These are phyloP conservation scores for Caenorhabditis tropicalis DNA, from an alignment of 1,140 invertebrate species.

Conservation along the genomic window DNA sequence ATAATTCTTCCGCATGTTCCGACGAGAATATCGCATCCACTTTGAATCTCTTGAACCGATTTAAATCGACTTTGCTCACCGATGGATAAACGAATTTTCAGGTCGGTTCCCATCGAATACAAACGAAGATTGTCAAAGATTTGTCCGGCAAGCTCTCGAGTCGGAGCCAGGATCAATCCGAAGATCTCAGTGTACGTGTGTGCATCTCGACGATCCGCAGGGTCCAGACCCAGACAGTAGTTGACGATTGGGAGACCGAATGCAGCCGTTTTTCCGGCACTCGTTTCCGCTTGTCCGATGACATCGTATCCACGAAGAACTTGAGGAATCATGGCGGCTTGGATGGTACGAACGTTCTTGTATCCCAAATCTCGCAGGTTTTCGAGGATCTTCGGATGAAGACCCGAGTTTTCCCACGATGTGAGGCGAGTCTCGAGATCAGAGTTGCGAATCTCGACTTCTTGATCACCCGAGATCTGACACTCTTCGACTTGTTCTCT, in stretches of 20 bases:
- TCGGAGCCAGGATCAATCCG: constrained; percentile 68
- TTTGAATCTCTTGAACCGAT: background rate
- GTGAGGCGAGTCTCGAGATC: background rate
- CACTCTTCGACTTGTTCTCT: background rate
- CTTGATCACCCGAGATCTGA: background rate
- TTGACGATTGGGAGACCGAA: constrained; percentile 70
- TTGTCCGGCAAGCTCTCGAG: constrained; percentile 69
- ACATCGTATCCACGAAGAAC: constrained; percentile 65
- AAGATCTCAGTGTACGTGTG: constrained; percentile 57
- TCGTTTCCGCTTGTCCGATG: constrained; percentile 69
- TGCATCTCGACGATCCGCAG: constrained; percentile 54
- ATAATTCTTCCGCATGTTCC: constrained; percentile 3
- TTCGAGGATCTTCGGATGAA: background rate
- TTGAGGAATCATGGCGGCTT: constrained; percentile 59
- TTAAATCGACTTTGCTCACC: background rate
- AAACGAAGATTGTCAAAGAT: constrained; percentile 59
- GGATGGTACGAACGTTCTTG: background rate
- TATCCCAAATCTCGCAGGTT: background rate
- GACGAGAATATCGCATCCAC: constrained; percentile 17
- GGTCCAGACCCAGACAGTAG: background rate
- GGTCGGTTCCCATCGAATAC: background rate
- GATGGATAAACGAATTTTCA: background rate
- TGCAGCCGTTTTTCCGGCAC: constrained; percentile 68
- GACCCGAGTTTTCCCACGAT: background rate
- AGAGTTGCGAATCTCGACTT: background rate